phyloP scores from a whole-genome alignment of 2,113 vertebrate species.

The Chiloscyllium plagiosum region DNA sequence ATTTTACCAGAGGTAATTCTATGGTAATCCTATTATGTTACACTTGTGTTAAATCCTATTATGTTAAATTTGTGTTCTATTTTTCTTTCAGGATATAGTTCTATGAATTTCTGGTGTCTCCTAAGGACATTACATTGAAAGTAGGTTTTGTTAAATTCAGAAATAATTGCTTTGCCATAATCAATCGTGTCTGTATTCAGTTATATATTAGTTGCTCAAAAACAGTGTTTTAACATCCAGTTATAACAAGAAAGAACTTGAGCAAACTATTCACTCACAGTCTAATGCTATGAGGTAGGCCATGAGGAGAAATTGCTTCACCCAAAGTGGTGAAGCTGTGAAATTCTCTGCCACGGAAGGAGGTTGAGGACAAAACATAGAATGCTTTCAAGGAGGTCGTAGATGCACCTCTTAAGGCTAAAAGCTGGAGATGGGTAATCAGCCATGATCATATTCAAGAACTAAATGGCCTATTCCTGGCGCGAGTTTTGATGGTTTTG shows the following conservation, averaged over 20 bases:
- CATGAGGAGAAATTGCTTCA: no score
- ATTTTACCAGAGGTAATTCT: background rate
- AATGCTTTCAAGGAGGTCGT: no score
- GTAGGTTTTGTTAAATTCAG: background rate
- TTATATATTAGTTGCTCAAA: background rate
- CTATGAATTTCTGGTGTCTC: background rate
- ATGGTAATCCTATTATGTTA: background rate
- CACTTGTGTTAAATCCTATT: no score
- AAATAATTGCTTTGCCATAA: background rate
- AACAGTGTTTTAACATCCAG: background rate
- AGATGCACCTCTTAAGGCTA: no score
- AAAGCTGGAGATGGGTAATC: no score
- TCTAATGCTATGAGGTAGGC: no score
- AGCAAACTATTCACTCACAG: background rate
- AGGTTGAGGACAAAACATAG: no score
- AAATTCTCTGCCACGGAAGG: no score
- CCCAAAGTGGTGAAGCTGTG: no score
- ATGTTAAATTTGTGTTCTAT: background rate
- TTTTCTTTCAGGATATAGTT: background rate
- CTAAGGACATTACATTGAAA: background rate
- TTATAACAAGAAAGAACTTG: background rate
- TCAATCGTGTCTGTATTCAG: background rate
- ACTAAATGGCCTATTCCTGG: no score
- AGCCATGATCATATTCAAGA: no score
- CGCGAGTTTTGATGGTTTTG: no score